phyloP scores from a whole-genome alignment of 2,113 vertebrate species.

The Sceloporus tristichus region DNA sequence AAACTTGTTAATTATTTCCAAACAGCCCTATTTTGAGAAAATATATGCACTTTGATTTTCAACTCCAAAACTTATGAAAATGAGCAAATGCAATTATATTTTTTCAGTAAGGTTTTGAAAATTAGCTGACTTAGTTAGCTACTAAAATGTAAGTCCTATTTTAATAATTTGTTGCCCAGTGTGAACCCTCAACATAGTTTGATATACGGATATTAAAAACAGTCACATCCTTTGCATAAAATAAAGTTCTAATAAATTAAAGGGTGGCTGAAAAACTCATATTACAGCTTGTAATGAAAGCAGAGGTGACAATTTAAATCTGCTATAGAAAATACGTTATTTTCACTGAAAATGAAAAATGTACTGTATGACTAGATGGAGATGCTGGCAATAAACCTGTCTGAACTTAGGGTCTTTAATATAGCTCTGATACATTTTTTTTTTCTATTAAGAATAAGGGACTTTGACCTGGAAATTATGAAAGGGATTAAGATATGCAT shows the following conservation, averaged over 20 bases:
- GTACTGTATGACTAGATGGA: conserved; percentile 49
- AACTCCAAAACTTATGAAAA: conserved; percentile 65
- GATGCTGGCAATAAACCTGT: conserved; percentile 64
- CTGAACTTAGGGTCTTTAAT: conserved; percentile 61
- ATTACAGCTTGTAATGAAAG: conserved; percentile 58
- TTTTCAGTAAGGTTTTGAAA: conserved; percentile 63
- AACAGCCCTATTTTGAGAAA: conserved; percentile 38
- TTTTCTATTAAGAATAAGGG: conserved; percentile 61
- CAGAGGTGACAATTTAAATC: conserved; percentile 64
- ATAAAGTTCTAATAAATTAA: conserved; percentile 70
- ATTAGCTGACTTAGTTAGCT: conserved; percentile 69
- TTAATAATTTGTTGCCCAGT: conserved; percentile 76
- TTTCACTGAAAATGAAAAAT: conserved; percentile 64
- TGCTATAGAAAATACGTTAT: conserved; percentile 63
- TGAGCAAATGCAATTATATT: conserved; percentile 69
- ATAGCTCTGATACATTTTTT: conserved; percentile 59
- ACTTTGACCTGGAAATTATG: conserved; percentile 71
- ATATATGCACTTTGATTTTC: conserved; percentile 63
- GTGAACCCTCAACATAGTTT: conserved; percentile 68
- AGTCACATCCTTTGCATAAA: conserved; percentile 66
- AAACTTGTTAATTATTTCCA: conserved; percentile 49
- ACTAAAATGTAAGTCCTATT: conserved; percentile 67
- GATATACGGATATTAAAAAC: conserved; percentile 70
- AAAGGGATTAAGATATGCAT: conserved; percentile 71
- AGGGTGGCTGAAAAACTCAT: conserved; percentile 64